These are phyloP conservation scores for Endotricha flammealis DNA, from an alignment of 2,888 invertebrate species.

Conservation along the genomic window DNA sequence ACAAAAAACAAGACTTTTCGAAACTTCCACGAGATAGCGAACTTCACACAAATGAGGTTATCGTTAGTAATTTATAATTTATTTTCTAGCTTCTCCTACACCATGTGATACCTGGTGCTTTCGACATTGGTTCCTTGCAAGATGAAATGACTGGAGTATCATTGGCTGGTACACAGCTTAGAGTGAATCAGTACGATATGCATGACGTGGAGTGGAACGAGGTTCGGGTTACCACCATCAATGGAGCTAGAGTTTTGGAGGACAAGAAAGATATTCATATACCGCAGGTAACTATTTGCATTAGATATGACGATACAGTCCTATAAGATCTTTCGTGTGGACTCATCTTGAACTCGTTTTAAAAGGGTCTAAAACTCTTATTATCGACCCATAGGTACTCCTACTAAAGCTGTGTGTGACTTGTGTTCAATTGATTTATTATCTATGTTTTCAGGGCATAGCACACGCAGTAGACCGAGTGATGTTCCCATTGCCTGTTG, in stretches of 20 bases:
- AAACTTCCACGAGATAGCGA: no score
- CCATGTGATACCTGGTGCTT: slow-evolving; percentile 92
- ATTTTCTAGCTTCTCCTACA: slow-evolving; percentile 84
- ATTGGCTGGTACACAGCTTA: slow-evolving; percentile 89
- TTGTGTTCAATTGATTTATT: no score
- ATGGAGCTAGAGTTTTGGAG: slow-evolving; percentile 88
- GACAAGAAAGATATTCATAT: slow-evolving; percentile 90
- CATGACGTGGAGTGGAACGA: slow-evolving; percentile 94
- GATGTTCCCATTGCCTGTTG: slow-evolving; percentile 93
- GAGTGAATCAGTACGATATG: slow-evolving; percentile 92
- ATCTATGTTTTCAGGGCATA: slow-evolving; percentile 74
- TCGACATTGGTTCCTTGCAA: slow-evolving; percentile 86
- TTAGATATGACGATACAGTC: no score
- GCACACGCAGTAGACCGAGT: slow-evolving; percentile 91
- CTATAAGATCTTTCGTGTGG: no score
- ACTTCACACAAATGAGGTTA: no score
- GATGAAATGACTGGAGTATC: slow-evolving; percentile 96
- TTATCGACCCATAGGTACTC: no score
- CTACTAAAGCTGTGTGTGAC: no score
- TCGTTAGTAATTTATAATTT: no score
- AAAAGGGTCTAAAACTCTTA: no score
- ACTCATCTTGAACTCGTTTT: no score
- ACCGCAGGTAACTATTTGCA: slow-evolving; percentile 83
- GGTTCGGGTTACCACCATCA: slow-evolving; percentile 89
- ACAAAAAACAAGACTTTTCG: no score